A percentile compares a stretch with the other conserved stretches of the same genome.
Conservation (phyloP, 1,140 invertebrate species). For the Acyrthosiphon pisum region DNA sequence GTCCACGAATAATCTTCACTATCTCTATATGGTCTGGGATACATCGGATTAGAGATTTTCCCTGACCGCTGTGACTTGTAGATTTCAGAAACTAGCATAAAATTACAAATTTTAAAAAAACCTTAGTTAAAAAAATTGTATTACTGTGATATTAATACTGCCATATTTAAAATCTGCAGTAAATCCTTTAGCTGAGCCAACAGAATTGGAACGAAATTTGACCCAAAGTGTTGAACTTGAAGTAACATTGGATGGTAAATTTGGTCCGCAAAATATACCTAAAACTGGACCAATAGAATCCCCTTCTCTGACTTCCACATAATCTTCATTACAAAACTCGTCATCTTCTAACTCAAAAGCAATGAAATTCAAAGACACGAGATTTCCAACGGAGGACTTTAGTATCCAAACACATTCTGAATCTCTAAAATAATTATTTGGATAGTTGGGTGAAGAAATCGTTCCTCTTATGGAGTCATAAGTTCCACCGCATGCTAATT, state of each 20-base stretch:
- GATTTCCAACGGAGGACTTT: constrained; percentile 68
- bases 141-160: constrained; percentile 64
- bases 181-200: constrained; percentile 76
- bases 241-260: constrained; percentile 68
- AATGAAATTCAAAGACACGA: constrained; percentile 71
- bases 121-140: constrained; percentile 62
- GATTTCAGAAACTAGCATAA: constrained; percentile 77
- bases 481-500: constrained; percentile 74
- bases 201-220: constrained; percentile 75
- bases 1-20: constrained; percentile 80
- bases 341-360: constrained; percentile 75
- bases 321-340: constrained; percentile 82
- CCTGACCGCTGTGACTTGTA: constrained; percentile 70
- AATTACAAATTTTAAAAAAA: constrained; percentile 66
- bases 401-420: constrained; percentile 81
- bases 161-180: constrained; percentile 70
- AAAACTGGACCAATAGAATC: constrained; percentile 71
- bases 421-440: constrained; percentile 77
- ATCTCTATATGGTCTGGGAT: constrained; percentile 75
- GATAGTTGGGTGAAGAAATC: constrained; percentile 80
- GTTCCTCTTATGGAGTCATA: constrained; percentile 71
- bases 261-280: constrained; percentile 75
- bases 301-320: constrained; percentile 79
- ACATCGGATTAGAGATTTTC: constrained; percentile 81
- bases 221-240: constrained; percentile 74